Conservation (phyloP, 2,888 invertebrate genomes). For the Pyralis farinalis region DNA sequence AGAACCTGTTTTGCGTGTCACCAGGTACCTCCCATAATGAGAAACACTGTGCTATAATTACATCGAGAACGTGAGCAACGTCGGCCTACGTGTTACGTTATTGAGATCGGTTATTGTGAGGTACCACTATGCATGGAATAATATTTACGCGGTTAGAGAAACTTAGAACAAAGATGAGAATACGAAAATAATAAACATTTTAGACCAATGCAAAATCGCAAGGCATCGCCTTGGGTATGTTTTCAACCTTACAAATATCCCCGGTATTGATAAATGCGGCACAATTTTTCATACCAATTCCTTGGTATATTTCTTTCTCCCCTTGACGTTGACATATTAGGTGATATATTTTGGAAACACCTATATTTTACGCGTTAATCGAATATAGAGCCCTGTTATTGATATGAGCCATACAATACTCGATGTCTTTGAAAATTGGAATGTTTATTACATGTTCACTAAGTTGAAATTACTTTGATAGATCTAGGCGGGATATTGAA, state of each 20-base stretch:
- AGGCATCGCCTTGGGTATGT: neutral
- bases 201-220: too few species aligned
- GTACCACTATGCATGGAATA: too few species aligned
- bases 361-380: conserved; percentile 40
- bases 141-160: too few species aligned
- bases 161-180: too few species aligned
- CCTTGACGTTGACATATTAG: conserved; percentile 19
- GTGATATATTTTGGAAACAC: conserved; percentile 18
- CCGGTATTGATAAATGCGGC: conserved; percentile 36
- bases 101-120: too few species aligned
- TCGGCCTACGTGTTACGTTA: too few species aligned
- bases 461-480: neutral
- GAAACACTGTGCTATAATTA: too few species aligned
- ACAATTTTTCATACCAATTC: conserved; percentile 49
- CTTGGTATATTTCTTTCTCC: conserved; percentile 35
- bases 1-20: too few species aligned
- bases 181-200: too few species aligned
- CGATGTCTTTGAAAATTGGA: conserved; percentile 2
- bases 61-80: too few species aligned
- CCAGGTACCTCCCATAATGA: too few species aligned
- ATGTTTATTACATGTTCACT: neutral
- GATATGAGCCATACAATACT: conserved; percentile 15
- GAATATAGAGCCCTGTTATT: conserved; percentile 44
- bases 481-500: too few species aligned
- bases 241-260: neutral